Evolutionary conservation across 2,113 vertebrate genomes (phyloP).

Genomic region (Jaculus jaculus): DNA sequence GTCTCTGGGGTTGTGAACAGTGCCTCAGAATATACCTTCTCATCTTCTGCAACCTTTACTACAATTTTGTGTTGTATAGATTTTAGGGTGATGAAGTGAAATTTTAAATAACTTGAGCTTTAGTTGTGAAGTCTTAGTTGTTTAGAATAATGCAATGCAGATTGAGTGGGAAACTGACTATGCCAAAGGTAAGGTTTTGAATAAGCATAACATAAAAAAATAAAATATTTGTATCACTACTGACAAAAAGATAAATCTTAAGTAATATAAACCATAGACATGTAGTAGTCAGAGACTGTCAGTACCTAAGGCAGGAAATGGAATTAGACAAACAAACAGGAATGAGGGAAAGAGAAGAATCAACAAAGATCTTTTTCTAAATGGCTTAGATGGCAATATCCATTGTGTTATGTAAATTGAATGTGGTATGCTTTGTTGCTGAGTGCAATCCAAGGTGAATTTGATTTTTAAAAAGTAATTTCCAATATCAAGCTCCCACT

Average conservation of each 20-base stretch:
- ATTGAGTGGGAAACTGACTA: slow-evolving; percentile 19
- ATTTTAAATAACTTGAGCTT: neutral
- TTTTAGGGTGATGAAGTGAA: too few relatives aligned
- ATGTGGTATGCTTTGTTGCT: neutral
- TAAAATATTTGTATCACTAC: neutral
- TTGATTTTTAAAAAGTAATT: neutral
- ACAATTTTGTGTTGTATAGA: too few relatives aligned
- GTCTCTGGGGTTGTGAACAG: too few relatives aligned
- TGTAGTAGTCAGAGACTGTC: neutral
- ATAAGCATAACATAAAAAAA: slow-evolving; percentile 36
- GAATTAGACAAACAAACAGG: neutral
- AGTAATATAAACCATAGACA: neutral
- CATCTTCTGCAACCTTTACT: too few relatives aligned
- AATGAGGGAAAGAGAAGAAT: neutral
- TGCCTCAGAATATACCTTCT: too few relatives aligned
- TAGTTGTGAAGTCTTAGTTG: slow-evolving; percentile 1
- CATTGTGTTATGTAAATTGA: neutral
- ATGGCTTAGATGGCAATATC: neutral
- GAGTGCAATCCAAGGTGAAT: neutral
- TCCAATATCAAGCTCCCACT: too few relatives aligned
- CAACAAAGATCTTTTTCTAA: neutral
- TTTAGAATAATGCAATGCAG: neutral
- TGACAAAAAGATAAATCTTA: neutral
- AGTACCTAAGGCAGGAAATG: neutral
- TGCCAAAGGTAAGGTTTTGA: slow-evolving; percentile 8